Conservation (phyloP, 2,113 vertebrate species). For the Rattus rattus region DNA sequence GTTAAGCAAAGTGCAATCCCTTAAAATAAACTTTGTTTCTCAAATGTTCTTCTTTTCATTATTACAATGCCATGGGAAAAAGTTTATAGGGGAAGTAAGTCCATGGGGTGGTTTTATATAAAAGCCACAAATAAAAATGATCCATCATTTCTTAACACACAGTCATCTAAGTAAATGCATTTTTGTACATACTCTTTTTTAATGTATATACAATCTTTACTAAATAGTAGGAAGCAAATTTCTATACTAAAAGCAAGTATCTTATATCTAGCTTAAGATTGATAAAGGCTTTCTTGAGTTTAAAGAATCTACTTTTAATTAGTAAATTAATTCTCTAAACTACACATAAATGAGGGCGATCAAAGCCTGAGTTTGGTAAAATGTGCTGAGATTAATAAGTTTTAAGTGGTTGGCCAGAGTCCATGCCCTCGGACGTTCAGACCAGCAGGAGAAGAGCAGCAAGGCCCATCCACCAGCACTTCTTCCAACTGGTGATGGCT, state of each 20-base stretch:
- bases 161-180: conserved; percentile 25
- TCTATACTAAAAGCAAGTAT: conserved; percentile 30
- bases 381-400: background rate
- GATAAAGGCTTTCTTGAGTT: background rate
- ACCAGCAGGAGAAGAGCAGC: too few species aligned
- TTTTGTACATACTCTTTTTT: conserved; percentile 41
- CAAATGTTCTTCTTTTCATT: conserved; percentile 41
- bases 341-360: background rate
- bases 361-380: background rate
- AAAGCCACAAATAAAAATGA: conserved; percentile 49
- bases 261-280: conserved; percentile 47
- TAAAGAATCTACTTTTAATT: background rate
- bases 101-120: background rate
- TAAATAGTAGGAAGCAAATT: conserved; percentile 35
- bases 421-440: background rate
- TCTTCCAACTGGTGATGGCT: background rate
- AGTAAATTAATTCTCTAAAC: background rate
- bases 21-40: conserved; percentile 46
- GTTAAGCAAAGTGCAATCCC: background rate
- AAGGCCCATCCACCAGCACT: background rate
- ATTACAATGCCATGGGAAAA: background rate
- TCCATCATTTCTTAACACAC: conserved; percentile 49
- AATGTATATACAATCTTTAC: background rate
- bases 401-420: background rate
- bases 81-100: conserved; percentile 11